A percentile compares a stretch with the other conserved stretches of the same genome.
Evolutionary conservation across 2,113 vertebrate genomes (phyloP).

Genomic region (Calyptomena viridis): DNA sequence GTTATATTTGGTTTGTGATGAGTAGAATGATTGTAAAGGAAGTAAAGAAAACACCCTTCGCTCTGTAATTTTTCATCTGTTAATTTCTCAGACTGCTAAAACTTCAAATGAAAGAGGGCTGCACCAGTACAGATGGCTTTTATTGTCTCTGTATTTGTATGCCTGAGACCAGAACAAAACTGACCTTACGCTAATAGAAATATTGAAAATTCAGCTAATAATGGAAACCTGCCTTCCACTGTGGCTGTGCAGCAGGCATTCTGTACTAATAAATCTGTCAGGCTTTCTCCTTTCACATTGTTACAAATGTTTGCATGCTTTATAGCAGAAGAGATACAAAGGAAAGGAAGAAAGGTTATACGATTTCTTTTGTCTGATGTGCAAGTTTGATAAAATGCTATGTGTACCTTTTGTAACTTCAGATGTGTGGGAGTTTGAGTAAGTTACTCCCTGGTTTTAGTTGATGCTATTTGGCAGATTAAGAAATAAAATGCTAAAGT

Average conservation of each 20-base stretch:
- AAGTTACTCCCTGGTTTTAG: constrained; percentile 17
- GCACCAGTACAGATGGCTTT: background rate
- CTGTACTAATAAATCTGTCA: background rate
- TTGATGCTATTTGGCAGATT: constrained; percentile 50
- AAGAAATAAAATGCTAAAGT: constrained; percentile 66
- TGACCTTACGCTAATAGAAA: background rate
- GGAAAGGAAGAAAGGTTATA: background rate
- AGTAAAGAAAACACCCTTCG: background rate
- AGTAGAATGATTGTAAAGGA: background rate
- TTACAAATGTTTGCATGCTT: background rate
- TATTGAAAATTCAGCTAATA: constrained; percentile 3
- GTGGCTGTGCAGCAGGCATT: background rate
- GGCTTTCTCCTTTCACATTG: background rate
- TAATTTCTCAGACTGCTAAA: background rate
- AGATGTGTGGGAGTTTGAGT: background rate
- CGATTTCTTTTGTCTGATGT: background rate
- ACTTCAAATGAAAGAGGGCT: background rate
- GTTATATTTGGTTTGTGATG: background rate
- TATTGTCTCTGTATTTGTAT: background rate
- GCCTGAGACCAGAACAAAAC: background rate
- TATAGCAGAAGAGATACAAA: background rate
- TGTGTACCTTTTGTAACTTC: constrained; percentile 27
- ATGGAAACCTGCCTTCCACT: background rate
- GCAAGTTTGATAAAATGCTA: background rate
- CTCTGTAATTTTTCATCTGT: background rate